Evolutionary conservation across 2,797 vertebrate species (phyloP), one percentile per base, ranked within the genome.

Genomic region (Microcaecilia unicolor): DNA sequence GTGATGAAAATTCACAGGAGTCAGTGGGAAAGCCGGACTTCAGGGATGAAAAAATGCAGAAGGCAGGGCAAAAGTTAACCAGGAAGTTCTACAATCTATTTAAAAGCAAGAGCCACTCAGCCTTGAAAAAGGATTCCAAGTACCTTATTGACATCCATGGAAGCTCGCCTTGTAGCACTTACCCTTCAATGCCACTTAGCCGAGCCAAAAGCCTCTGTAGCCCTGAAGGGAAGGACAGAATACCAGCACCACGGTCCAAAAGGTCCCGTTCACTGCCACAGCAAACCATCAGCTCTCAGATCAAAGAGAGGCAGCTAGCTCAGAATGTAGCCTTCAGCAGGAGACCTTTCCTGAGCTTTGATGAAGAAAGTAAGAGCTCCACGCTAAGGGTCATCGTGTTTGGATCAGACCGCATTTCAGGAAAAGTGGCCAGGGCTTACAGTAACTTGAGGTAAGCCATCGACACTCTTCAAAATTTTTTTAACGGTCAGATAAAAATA

Each of bases 371-470:
- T 22, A 84, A 73, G 25, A 58, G 59, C 4, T 74, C 78, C 12
- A 90, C 88, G 0, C 67, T 99, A 33, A 82, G 94, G 2, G 84
- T 99, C 5, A 90, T 97, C 48, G 94, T 96, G 57, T 99, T 99
- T 0, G 95, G 95, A 15, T 93, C 92, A 0, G 95, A 99, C 56
- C 84, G 90, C 15, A 87, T 93, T 24, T 91, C 90, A 0, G 95
- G 95, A 19, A 97, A 95, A 61, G 83, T 99, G 44, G 92, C 94
- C 1, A 73, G 94, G 12, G 94, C 95, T 1, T 98, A 97, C 48
- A 84, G 82, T 52, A 83, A 79, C 40, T 84, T 97, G 51, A 80
- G 84, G 78, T 87, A 51, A 70, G 70, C n/a, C n/a, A n/a, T n/a
- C n/a, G n/a, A n/a, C n/a, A n/a, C n/a, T n/a, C n/a, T n/a, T n/a